These are phyloP conservation scores for Bos javanicus DNA, from an alignment of 2,113 vertebrate species.

Conservation along the genomic window DNA sequence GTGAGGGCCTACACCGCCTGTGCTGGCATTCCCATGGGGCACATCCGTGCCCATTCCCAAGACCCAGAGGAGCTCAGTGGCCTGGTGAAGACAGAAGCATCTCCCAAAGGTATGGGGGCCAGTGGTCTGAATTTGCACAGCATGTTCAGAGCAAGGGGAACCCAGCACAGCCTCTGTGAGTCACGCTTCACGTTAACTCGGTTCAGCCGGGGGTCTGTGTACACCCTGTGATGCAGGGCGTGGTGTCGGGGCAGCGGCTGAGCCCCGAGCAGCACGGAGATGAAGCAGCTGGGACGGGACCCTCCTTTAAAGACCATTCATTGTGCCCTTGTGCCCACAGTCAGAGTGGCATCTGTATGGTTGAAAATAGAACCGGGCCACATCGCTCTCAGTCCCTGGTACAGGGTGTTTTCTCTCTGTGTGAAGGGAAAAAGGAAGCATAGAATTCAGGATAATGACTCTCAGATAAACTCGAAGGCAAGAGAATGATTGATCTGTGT, in stretches of 20 bases:
- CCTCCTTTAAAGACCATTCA: neutral
- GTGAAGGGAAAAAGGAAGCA: constrained; percentile 51
- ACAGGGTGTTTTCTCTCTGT: constrained; percentile 62
- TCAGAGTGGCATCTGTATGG: constrained; percentile 34
- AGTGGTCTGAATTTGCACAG: neutral
- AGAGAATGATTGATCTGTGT: constrained; percentile 42
- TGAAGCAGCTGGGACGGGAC: neutral
- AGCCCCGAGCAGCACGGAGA: neutral
- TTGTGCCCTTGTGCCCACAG: neutral
- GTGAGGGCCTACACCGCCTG: neutral
- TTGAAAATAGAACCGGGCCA: constrained; percentile 31
- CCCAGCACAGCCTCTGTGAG: neutral
- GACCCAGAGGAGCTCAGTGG: too few relatives aligned
- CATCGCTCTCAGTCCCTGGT: constrained; percentile 52
- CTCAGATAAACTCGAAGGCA: constrained; percentile 33
- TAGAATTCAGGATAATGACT: constrained; percentile 60
- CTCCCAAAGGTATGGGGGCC: neutral
- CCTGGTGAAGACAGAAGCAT: neutral
- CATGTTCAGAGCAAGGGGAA: neutral
- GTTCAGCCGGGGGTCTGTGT: neutral
- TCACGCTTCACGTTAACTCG: neutral
- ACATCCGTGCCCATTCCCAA: fast-evolving
- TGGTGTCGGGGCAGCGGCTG: too few relatives aligned
- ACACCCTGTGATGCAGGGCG: neutral
- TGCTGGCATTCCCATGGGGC: neutral